Evolutionary conservation across 2,113 vertebrate genomes (phyloP).

Genomic region (Anolis carolinensis): DNA sequence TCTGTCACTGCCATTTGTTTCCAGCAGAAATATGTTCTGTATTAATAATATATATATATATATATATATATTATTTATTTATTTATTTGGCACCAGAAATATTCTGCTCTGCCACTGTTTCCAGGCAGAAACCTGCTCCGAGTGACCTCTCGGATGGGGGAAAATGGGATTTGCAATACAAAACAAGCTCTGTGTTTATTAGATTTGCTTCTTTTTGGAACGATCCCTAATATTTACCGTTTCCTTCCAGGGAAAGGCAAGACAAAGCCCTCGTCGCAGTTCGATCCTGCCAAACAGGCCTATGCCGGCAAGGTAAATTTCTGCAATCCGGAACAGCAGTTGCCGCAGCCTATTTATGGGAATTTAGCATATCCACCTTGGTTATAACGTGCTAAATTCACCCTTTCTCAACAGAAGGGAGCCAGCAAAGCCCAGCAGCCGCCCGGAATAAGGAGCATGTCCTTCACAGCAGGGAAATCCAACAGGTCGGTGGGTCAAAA

Average conservation of each 20-base stretch:
- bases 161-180: too few species aligned
- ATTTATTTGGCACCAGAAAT: too few species aligned
- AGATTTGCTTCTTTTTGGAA: too few species aligned
- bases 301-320: slow-evolving; percentile 70
- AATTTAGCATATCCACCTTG: too few species aligned
- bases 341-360: too few species aligned
- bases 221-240: not conserved
- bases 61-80: too few species aligned
- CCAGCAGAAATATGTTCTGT: too few species aligned
- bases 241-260: slow-evolving; percentile 75
- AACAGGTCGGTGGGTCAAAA: slow-evolving; percentile 77
- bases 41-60: too few species aligned
- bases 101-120: too few species aligned
- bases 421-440: slow-evolving; percentile 76
- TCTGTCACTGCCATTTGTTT: too few species aligned
- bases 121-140: too few species aligned
- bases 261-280: slow-evolving; percentile 81
- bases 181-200: not conserved
- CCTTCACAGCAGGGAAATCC: slow-evolving; percentile 84
- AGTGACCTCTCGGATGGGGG: too few species aligned
- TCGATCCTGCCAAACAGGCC: slow-evolving; percentile 85
- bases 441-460: slow-evolving; percentile 87
- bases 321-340: not conserved
- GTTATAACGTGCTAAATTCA: not conserved
- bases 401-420: slow-evolving; percentile 77